Evolutionary conservation across 2,113 vertebrate species (phyloP), one percentile per base, ranked within the genome.

Genomic region (Epinephelus fuscoguttatus): DNA sequence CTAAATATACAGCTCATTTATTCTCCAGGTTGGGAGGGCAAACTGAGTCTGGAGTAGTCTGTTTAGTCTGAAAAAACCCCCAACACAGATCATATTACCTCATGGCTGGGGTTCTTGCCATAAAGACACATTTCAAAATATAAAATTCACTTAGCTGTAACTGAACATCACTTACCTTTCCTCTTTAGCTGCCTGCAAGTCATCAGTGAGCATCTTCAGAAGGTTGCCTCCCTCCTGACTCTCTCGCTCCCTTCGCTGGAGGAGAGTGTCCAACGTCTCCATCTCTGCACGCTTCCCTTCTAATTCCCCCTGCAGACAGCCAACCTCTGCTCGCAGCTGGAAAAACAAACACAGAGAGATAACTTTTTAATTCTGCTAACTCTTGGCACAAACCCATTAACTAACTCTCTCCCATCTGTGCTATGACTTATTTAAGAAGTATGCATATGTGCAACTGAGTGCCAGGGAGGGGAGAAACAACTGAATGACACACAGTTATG

Each of bases 191-290:
- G 69, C 81, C n/a, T 94, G 95, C 3, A 96, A 70, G 56, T 99
- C 98, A 3, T 96, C 93, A 61, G 94, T 95, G 78, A 99, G 94
- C 96, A 99, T 94, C 25, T 95, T 90, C 8, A 99, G 86, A 30
- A 97, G 96, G 89, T 96, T 96, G 0, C 94, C 92, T 52, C 94
- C 96, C 87, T 97, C 97, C 70, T 96, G 95, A 85, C 95, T 96
- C 82, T 98, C 98, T 64, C 97, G 89, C 30, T 96, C 96, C 3
- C 91, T 86, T 10, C 93, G 89, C 60, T 96, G 96, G 80, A 97
- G 94, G 0, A 98, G 95, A 0, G 70, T 94, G 78, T 97, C 96
- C 78, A 99, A 88, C 0, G 87, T 95, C 63, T 97, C 95, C 91
- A 99, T 95, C 75, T 98, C 97, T 0, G 87, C 87, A 8, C 87